Conservation (phyloP, 2,888 invertebrate species). For the Gari tellinella region DNA sequence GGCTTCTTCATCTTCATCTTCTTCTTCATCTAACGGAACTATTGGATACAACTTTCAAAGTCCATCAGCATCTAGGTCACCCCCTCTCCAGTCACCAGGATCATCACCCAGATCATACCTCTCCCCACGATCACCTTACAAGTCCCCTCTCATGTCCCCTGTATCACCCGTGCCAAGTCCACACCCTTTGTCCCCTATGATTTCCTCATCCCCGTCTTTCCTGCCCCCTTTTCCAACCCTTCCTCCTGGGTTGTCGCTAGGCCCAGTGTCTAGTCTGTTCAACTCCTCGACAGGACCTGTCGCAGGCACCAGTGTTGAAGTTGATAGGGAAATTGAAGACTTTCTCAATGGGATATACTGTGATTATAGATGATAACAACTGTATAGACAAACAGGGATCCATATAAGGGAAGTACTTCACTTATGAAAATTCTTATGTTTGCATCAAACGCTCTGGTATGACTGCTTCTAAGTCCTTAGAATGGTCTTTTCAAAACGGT, state of each 20-base stretch:
- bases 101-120: slow-evolving; percentile 48
- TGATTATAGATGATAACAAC: slow-evolving; percentile 39
- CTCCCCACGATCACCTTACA: slow-evolving; percentile 56
- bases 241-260: slow-evolving; percentile 44
- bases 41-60: slow-evolving; percentile 53
- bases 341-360: slow-evolving; percentile 71
- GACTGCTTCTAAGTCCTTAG: no score
- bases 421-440: no score
- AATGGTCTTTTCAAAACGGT: no score
- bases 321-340: slow-evolving; percentile 76
- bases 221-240: slow-evolving; percentile 47
- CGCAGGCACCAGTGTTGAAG: slow-evolving; percentile 46
- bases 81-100: slow-evolving; percentile 45
- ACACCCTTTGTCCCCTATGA: slow-evolving; percentile 50
- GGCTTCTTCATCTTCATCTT: slow-evolving; percentile 57
- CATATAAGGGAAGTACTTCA: no score
- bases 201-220: slow-evolving; percentile 32
- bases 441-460: no score
- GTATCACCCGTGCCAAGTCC: slow-evolving; percentile 40
- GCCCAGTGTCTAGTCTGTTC: slow-evolving; percentile 24
- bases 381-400: no score
- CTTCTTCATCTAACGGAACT: slow-evolving; percentile 54
- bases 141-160: slow-evolving; percentile 44
- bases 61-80: slow-evolving; percentile 39
- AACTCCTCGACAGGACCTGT: slow-evolving; percentile 6